Evolutionary conservation across 1,140 invertebrate genomes (phyloP), one percentile per base, ranked within the genome.

Genomic region (Drosophila obscura): DNA sequence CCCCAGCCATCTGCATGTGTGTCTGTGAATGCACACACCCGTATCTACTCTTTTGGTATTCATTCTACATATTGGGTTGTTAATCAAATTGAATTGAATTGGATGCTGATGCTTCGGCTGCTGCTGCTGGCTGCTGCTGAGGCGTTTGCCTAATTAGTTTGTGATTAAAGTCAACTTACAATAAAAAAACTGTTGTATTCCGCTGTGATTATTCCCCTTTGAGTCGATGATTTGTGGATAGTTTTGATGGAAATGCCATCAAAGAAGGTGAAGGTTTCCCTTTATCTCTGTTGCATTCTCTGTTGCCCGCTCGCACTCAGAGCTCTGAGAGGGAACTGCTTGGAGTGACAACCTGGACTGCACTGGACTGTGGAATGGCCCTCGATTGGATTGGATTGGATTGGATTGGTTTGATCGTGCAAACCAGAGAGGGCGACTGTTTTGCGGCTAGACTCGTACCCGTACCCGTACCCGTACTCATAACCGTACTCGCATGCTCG

Each of bases 61-160:
- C 71, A 64, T 63, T 65, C 71, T 44, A n/a, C n/a, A n/a, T n/a
- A 43, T 58, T 73, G 49, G 71, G 59, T 57, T 85, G 59, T 71
- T 64, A 64, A 61, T 77, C 80, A 82, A 81, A 87, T 77, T 67
- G 52, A 45, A 51, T 65, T 69, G 50, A 75, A 53, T 16, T 13
- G 35, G 35, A 39, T 41, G 8, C 22, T 22, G 65, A 51, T n/a
- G n/a, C n/a, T n/a, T n/a, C n/a, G 55, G 50, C 50, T 57, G 58
- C 64, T 72, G 58, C 28, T 53, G 7, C n/a, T n/a, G 55, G 50
- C 50, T 57, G 58, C 64, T 72, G 58, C 28, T 53, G 7, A 24
- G 22, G 61, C 53, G 48, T 19, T 48, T 39, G 26, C 48, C 79
- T 77, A 87, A 85, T 85, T 85, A 87, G 82, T 87, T 85, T 82